Evolutionary conservation across 2,113 vertebrate genomes (phyloP).

Genomic region (Cynoglossus semilaevis): DNA sequence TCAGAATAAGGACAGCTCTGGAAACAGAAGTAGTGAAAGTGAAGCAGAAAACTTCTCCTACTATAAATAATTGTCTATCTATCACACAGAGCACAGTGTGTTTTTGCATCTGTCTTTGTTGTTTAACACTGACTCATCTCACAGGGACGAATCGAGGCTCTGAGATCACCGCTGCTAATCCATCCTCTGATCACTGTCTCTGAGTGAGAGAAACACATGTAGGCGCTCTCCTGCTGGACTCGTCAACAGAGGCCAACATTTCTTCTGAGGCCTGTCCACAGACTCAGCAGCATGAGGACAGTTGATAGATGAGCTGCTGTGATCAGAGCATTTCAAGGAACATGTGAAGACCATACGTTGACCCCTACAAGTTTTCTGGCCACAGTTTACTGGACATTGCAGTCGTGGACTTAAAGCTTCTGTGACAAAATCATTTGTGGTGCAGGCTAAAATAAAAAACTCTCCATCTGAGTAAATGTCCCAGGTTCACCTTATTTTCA

Average conservation of each 20-base stretch:
- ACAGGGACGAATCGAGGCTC: background rate
- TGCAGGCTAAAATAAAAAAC: no score
- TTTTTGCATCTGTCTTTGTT: conserved; percentile 11
- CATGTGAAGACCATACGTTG: no score
- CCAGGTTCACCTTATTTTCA: no score
- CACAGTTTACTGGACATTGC: no score
- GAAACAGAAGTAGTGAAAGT: conserved; percentile 8
- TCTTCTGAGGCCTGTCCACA: conserved; percentile 21
- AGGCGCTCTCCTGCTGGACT: conserved; percentile 13
- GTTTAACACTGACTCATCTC: conserved; percentile 2
- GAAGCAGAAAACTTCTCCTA: no score
- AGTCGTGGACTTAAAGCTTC: no score
- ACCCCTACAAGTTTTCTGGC: no score
- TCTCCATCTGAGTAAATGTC: no score
- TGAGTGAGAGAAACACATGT: conserved; percentile 10
- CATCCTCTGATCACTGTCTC: background rate
- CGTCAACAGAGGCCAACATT: conserved; percentile 4
- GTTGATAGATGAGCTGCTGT: conserved; percentile 21
- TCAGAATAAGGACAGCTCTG: background rate
- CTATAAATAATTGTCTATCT: no score
- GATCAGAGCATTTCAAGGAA: background rate
- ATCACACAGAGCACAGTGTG: no score
- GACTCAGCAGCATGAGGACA: conserved; percentile 3
- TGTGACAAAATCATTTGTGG: no score
- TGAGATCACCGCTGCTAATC: conserved; percentile 1